Percentiles rank a stretch among this genome's conserved stretches.
phyloP scores from a whole-genome alignment of 2,113 vertebrate species.

The Bubo scandiacus region DNA sequence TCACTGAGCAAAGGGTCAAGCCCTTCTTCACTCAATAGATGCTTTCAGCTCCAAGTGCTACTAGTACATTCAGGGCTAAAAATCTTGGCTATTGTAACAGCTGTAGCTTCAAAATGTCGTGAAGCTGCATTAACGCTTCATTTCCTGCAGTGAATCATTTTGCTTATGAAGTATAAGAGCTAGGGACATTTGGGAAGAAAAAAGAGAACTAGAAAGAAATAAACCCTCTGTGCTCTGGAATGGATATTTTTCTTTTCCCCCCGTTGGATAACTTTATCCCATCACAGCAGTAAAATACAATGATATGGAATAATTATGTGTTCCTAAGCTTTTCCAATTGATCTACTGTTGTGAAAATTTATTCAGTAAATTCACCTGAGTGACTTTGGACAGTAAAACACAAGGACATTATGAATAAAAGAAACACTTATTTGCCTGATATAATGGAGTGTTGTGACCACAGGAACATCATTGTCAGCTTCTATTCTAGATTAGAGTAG shows the following conservation, averaged over 20 bases:
- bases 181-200: background rate
- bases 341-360: conserved; percentile 42
- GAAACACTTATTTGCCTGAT: conserved; percentile 10
- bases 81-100: conserved; percentile 27
- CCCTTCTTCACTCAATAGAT: conserved; percentile 43
- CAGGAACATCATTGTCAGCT: background rate
- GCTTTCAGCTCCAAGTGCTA: conserved; percentile 55
- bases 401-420: conserved; percentile 44
- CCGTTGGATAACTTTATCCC: background rate
- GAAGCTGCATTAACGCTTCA: conserved; percentile 16
- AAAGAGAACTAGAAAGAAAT: background rate
- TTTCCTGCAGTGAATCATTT: conserved; percentile 57
- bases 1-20: conserved; percentile 42
- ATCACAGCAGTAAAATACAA: conserved; percentile 35
- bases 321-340: conserved; percentile 40
- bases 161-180: conserved; percentile 29
- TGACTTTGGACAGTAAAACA: conserved; percentile 42
- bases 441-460: conserved; percentile 10
- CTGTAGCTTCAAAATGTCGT: conserved; percentile 26
- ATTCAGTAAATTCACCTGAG: conserved; percentile 56
- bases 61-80: conserved; percentile 32
- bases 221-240: background rate
- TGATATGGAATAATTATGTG: conserved; percentile 47
- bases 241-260: background rate
- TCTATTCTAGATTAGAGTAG: background rate